Evolutionary conservation across 2,888 invertebrate species (phyloP), one percentile per base, ranked within the genome.

Genomic region (Stenchaetothrips biformis): DNA sequence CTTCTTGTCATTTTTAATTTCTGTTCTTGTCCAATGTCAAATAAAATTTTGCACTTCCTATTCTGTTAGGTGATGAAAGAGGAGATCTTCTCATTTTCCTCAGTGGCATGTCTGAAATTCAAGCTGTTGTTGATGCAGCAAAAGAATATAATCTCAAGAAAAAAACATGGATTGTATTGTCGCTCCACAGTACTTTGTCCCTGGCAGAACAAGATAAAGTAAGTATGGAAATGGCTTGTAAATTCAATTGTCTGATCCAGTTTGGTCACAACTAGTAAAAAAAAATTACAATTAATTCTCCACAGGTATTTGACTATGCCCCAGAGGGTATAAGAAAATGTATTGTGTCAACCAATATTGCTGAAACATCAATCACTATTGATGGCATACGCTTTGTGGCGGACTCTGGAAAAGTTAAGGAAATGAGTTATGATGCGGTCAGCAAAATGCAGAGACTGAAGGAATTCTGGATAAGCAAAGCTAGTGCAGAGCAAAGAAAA

Each of bases 311-410:
- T 86, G 97, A 98, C 86, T 95, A 96, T 85, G 92, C 98, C 0
- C 98, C 98, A 0, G 95, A 97, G 80, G 96, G 97, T 7, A 92
- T 96, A 3, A 90, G 99, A 80, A 99, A 99, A 86, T 99, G 98
- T 86, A 96, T 99, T 82, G 92, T 99, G 0, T 96, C 98, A 0
- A 99, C 99, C 0, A 99, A 99, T 85, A 99, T 99, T 81, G 98
- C 99, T 0, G 99, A 99, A 89, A 99, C 99, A 0, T 98, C 98
- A 0, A 94, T 99, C 6, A 99, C 99, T 0, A 98, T 99, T 80
- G 99, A 99, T 86, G 99, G 99, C 0, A 94, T 99, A 80, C 90
- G 99, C 85, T 99, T 99, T 88, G 99, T 99, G 0, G 91, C 95
- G 0, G 99, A 99, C 87, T 98, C 98, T 3, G 99, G 99, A 48